phyloP scores from a whole-genome alignment of 2,113 vertebrate species.

The Galemys pyrenaicus region DNA sequence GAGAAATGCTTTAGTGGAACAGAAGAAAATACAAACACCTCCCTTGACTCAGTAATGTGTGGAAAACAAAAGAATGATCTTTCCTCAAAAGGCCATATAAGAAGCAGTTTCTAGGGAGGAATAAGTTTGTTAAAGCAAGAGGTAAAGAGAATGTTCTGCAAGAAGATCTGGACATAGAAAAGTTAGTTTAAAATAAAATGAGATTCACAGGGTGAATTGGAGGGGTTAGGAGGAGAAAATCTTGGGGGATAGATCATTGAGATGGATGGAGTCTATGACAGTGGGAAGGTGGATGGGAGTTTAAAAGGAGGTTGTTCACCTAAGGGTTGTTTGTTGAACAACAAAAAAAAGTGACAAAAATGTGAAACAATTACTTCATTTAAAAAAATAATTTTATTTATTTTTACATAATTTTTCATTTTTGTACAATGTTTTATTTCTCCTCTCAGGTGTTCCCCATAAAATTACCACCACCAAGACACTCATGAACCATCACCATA shows the following conservation, averaged over 20 bases:
- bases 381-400: too few relatives aligned
- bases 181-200: conserved; percentile 25
- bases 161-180: neutral
- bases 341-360: too few relatives aligned
- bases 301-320: neutral
- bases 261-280: neutral
- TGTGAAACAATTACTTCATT: too few relatives aligned
- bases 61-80: neutral
- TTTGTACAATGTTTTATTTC: too few relatives aligned
- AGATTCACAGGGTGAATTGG: too few relatives aligned
- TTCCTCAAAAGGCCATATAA: neutral
- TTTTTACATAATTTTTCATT: too few relatives aligned
- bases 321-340: too few relatives aligned
- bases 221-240: neutral
- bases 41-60: neutral
- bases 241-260: neutral
- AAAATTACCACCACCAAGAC: too few relatives aligned
- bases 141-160: neutral
- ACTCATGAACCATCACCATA: too few relatives aligned
- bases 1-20: conserved; percentile 1
- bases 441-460: too few relatives aligned
- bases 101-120: neutral
- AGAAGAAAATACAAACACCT: conserved; percentile 29
- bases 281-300: too few relatives aligned
- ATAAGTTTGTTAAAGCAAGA: neutral